Conservation (phyloP, 2,888 invertebrate species). For the Notodonta dromedarius region DNA sequence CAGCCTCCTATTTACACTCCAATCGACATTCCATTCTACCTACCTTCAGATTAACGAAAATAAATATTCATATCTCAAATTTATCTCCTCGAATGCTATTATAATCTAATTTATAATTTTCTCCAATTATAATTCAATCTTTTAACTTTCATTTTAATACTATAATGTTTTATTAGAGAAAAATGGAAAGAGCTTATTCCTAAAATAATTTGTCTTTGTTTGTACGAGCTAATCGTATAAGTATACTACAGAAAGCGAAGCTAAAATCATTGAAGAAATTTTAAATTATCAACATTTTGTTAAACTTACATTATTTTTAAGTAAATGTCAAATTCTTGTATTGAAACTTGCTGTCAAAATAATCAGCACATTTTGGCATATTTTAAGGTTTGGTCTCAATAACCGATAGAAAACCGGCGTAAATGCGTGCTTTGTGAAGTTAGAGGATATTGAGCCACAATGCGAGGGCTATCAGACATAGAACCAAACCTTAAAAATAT, state of each 20-base stretch:
- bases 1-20: constrained; percentile 45
- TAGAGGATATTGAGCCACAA: no score
- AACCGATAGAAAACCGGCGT: neutral
- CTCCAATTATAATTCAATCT: constrained; percentile 52
- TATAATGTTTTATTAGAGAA: constrained; percentile 43
- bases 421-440: no score
- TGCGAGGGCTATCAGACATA: no score
- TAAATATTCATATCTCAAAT: constrained; percentile 60
- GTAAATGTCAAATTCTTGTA: constrained; percentile 9
- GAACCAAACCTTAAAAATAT: constrained; percentile 5
- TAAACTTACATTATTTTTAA: constrained; percentile 1
- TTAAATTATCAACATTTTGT: neutral
- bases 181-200: constrained; percentile 45
- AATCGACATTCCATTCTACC: constrained; percentile 27
- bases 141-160: constrained; percentile 29
- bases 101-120: constrained; percentile 58
- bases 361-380: neutral
- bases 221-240: constrained; percentile 37
- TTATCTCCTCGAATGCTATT: constrained; percentile 51
- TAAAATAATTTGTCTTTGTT: constrained; percentile 41
- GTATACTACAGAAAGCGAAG: constrained; percentile 34
- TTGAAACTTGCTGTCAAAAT: no score
- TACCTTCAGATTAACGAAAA: constrained; percentile 67
- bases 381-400: constrained; percentile 19
- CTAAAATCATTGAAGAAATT: constrained; percentile 15